phyloP scores from a whole-genome alignment of 2,113 vertebrate genomes.

The Lamprologus sp. region DNA sequence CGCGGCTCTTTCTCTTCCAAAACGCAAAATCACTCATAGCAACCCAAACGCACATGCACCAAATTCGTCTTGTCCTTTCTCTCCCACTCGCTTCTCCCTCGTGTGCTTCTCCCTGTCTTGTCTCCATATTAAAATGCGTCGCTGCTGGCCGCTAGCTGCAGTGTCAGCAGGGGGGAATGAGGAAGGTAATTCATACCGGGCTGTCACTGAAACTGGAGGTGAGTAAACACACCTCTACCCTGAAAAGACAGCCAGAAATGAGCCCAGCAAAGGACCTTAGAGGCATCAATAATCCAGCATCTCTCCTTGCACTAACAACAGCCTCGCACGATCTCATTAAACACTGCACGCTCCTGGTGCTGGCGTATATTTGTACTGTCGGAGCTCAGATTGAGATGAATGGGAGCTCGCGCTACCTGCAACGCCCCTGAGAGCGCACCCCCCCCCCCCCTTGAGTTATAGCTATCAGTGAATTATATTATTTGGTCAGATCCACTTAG shows the following conservation, averaged over 20 bases:
- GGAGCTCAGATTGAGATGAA: slow-evolving; percentile 3
- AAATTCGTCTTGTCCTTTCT: background rate
- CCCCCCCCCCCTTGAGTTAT: background rate
- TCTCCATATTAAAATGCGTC: slow-evolving; percentile 39
- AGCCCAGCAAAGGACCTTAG: slow-evolving; percentile 22
- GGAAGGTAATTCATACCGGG: slow-evolving; percentile 56
- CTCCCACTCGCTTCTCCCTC: background rate
- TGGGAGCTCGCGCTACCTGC: background rate
- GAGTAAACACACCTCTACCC: slow-evolving; percentile 31
- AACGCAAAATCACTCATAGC: background rate
- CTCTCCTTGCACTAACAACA: background rate
- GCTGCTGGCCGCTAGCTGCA: slow-evolving; percentile 41
- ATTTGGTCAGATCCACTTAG: background rate
- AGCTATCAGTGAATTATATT: slow-evolving; percentile 3
- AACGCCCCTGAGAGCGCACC: background rate
- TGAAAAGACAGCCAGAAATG: slow-evolving; percentile 35
- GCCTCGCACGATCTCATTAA: slow-evolving; percentile 33
- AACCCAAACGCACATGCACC: background rate
- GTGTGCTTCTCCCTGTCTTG: background rate
- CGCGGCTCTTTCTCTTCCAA: background rate
- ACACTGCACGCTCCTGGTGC: background rate
- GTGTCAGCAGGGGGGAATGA: slow-evolving; percentile 49
- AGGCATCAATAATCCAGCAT: slow-evolving; percentile 49
- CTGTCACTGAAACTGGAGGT: slow-evolving; percentile 46
- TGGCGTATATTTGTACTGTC: slow-evolving; percentile 9